Percentiles rank a stretch among this genome's conserved stretches.
These are phyloP conservation scores for Ceratitis capitata DNA, from an alignment of 1,140 invertebrate genomes.

Conservation along the genomic window DNA sequence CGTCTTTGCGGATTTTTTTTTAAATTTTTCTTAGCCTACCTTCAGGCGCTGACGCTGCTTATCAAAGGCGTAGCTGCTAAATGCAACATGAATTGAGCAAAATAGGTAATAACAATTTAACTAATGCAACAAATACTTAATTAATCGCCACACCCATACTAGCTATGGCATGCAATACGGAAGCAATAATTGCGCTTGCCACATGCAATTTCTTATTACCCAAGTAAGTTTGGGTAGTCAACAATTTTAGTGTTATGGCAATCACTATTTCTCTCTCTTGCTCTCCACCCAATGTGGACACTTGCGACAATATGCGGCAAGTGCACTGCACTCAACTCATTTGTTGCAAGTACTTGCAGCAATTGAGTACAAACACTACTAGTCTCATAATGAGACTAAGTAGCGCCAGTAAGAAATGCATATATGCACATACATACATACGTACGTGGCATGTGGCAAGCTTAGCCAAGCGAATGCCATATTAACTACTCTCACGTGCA, in stretches of 20 bases:
- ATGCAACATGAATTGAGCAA: not conserved
- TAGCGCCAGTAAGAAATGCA: not conserved
- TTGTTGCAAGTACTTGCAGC: conserved; percentile 1
- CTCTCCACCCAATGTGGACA: conserved; percentile 26
- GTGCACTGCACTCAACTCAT: conserved; percentile 36
- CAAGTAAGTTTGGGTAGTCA: not conserved
- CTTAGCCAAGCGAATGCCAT: not conserved
- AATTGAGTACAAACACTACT: not conserved
- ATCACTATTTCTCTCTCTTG: not conserved
- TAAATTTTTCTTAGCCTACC: not conserved
- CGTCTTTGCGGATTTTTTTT: not conserved
- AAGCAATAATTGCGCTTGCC: not conserved
- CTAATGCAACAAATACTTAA: not conserved
- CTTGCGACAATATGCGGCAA: conserved; percentile 19
- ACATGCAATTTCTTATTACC: not conserved
- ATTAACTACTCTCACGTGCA: conserved; percentile 31
- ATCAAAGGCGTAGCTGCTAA: not conserved
- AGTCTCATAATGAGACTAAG: not conserved
- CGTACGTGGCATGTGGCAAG: not conserved
- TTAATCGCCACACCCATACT: not conserved
- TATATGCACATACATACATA: not conserved
- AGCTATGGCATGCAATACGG: not conserved
- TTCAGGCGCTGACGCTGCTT: conserved; percentile 12
- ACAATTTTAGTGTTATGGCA: not conserved
- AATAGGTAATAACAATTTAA: not conserved